These are phyloP conservation scores for Carassius gibelio DNA, from an alignment of 2,113 vertebrate species.

Conservation along the genomic window DNA sequence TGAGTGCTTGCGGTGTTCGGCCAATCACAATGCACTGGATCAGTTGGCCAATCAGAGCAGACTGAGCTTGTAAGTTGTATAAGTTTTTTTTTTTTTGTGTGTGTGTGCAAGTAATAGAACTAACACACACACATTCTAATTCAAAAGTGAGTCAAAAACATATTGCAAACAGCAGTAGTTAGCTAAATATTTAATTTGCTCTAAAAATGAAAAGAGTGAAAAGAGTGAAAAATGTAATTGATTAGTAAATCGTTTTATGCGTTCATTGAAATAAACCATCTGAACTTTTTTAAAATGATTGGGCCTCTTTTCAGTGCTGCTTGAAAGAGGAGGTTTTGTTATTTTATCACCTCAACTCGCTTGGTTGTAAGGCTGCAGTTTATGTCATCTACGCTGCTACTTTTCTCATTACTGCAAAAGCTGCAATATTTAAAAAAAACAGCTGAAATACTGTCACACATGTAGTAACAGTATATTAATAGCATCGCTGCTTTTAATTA, in stretches of 20 bases:
- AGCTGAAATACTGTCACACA: background rate
- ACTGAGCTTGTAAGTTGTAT: no score
- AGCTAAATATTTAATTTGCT: constrained; percentile 2
- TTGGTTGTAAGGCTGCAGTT: background rate
- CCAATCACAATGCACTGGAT: no score
- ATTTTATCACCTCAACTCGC: background rate
- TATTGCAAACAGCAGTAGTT: background rate
- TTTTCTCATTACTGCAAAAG: background rate
- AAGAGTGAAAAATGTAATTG: background rate
- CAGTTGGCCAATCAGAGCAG: no score
- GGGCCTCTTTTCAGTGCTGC: background rate
- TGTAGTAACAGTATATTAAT: background rate
- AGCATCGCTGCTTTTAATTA: background rate
- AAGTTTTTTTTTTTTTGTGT: background rate
- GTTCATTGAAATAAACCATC: background rate
- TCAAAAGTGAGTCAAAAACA: background rate
- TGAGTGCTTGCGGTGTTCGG: no score
- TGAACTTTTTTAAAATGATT: background rate
- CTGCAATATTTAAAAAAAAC: background rate
- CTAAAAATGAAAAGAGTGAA: no score
- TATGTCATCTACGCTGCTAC: background rate
- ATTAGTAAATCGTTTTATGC: background rate
- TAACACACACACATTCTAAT: background rate
- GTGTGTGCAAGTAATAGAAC: background rate
- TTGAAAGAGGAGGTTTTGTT: background rate